These are phyloP conservation scores for Abscondita cerata DNA, from an alignment of 2,888 invertebrate species.

Conservation along the genomic window DNA sequence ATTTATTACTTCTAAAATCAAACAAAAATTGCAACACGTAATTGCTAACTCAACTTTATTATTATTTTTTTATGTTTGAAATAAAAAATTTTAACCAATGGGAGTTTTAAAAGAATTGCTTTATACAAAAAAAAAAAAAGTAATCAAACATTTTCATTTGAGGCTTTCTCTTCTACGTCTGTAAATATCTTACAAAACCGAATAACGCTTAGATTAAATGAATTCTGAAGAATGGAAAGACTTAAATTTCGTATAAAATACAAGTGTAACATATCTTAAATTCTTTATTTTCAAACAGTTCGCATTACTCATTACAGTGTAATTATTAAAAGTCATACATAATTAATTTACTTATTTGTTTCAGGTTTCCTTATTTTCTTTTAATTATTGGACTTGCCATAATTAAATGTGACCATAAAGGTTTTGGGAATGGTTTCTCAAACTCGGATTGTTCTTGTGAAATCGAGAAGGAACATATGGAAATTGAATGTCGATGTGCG, in stretches of 20 bases:
- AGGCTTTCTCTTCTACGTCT: slow-evolving; percentile 1
- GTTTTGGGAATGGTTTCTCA: slow-evolving; percentile 4
- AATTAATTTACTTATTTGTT: slow-evolving; percentile 9
- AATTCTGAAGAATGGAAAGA: not conserved
- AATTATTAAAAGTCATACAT: too few relatives aligned
- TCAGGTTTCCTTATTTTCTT: slow-evolving; percentile 18
- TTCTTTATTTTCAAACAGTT: too few relatives aligned
- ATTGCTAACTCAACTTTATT: too few relatives aligned
- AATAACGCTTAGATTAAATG: slow-evolving; percentile 3
- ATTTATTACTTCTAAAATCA: too few relatives aligned
- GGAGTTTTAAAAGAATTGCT: too few relatives aligned
- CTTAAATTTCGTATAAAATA: not conserved
- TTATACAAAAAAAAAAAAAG: slow-evolving; percentile 1
- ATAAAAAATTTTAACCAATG: too few relatives aligned
- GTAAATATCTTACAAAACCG: slow-evolving; percentile 4
- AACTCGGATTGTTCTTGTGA: slow-evolving; percentile 46
- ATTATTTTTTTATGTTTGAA: too few relatives aligned
- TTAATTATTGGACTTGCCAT: slow-evolving; percentile 14
- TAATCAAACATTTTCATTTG: slow-evolving; percentile 6
- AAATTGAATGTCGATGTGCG: slow-evolving; percentile 48
- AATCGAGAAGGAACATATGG: slow-evolving; percentile 39
- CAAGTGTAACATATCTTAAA: too few relatives aligned
- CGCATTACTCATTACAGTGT: too few relatives aligned
- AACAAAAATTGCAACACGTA: too few relatives aligned
- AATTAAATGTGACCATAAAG: slow-evolving; percentile 10